These are phyloP conservation scores for Drosophila suboccidentalis DNA, from an alignment of 2,888 invertebrate species.

Conservation along the genomic window DNA sequence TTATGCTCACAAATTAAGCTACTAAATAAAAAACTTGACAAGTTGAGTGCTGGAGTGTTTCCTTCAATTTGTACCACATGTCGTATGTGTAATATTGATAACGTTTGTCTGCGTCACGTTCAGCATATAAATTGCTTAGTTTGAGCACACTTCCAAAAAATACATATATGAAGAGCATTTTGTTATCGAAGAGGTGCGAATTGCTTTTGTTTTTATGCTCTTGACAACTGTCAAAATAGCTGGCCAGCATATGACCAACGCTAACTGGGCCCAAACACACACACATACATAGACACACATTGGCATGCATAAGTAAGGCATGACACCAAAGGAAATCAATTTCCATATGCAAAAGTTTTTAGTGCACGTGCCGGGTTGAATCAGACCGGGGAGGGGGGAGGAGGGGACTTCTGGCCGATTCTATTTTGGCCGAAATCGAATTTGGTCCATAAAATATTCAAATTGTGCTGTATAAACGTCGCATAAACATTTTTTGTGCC, in stretches of 20 bases:
- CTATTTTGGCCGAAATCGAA: slow-evolving; percentile 62
- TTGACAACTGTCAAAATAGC: slow-evolving; percentile 80
- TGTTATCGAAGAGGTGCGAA: slow-evolving; percentile 66
- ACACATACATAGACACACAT: slow-evolving; percentile 32
- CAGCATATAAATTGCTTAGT: slow-evolving; percentile 85
- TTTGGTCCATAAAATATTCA: slow-evolving; percentile 80
- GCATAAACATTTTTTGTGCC: slow-evolving; percentile 76
- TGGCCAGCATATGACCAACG: slow-evolving; percentile 43
- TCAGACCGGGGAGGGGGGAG: not conserved
- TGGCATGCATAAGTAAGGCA: slow-evolving; percentile 52
- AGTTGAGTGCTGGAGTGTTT: not conserved
- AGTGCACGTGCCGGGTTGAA: slow-evolving; percentile 67
- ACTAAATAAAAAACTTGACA: slow-evolving; percentile 7
- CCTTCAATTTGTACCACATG: slow-evolving; percentile 48
- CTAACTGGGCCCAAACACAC: slow-evolving; percentile 41
- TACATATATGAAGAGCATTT: slow-evolving; percentile 16
- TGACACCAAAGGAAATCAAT: slow-evolving; percentile 75
- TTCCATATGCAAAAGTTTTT: slow-evolving; percentile 82
- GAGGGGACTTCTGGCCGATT: slow-evolving; percentile 1
- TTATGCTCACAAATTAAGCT: slow-evolving; percentile 4
- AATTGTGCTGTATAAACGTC: slow-evolving; percentile 80
- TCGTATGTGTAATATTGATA: slow-evolving; percentile 60
- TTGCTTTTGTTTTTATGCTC: slow-evolving; percentile 77
- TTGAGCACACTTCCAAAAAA: slow-evolving; percentile 55
- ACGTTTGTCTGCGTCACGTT: slow-evolving; percentile 51